phyloP scores from a whole-genome alignment of 2,113 vertebrate species.

The Craseonycteris thonglongyai region DNA sequence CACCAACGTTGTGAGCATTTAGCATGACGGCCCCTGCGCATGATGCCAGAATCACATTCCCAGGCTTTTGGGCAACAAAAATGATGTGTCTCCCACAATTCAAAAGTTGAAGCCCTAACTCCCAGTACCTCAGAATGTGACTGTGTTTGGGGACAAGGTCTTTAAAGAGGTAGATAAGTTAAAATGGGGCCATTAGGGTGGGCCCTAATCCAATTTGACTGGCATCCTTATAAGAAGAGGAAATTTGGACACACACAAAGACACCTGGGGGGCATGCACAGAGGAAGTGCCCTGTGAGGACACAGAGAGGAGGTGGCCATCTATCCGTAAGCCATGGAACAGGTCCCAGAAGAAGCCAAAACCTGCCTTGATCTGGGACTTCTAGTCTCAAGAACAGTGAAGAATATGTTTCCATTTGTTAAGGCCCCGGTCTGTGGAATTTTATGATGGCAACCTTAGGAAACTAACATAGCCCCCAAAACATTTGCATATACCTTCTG shows the following conservation, averaged over 20 bases:
- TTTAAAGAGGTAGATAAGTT: not conserved
- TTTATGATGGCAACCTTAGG: not conserved
- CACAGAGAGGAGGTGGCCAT: not conserved
- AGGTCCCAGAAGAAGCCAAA: not conserved
- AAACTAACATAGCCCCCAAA: not conserved
- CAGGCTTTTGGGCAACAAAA: not conserved
- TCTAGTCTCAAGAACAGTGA: not conserved
- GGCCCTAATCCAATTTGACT: not conserved
- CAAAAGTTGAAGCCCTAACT: not conserved
- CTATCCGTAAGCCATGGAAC: not conserved
- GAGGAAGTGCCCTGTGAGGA: not conserved
- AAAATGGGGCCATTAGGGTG: not conserved
- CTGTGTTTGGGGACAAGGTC: not conserved
- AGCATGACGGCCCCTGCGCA: not conserved
- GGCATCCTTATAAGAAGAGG: not conserved
- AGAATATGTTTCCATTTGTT: not conserved
- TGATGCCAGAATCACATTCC: not conserved
- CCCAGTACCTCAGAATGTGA: not conserved
- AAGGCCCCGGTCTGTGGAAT: not conserved
- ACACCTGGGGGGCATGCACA: not conserved
- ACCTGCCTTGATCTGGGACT: not conserved
- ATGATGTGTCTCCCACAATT: not conserved
- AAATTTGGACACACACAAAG: not conserved
- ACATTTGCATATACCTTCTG: not conserved
- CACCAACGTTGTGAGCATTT: not conserved